These are phyloP conservation scores for Myotis yumanensis DNA, from an alignment of 2,113 vertebrate species.

Conservation along the genomic window DNA sequence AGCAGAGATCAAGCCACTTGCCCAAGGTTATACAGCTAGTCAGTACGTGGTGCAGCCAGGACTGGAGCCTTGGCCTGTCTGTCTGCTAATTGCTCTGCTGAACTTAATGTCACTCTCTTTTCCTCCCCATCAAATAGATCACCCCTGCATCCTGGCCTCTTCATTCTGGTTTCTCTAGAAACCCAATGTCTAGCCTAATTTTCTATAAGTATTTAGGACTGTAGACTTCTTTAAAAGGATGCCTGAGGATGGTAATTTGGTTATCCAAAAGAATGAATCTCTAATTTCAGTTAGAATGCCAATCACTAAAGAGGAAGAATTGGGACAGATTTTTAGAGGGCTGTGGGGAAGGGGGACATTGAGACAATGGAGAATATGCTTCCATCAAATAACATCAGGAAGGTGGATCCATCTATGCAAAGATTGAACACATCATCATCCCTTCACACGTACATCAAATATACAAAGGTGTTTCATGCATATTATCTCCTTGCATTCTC, in stretches of 20 bases:
- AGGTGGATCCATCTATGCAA: not conserved
- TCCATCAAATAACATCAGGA: not conserved
- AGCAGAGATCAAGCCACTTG: not conserved
- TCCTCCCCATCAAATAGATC: not conserved
- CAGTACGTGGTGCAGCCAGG: accelerated
- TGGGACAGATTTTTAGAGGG: not conserved
- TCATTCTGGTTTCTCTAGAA: not conserved
- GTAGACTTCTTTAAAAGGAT: not conserved
- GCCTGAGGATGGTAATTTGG: not conserved
- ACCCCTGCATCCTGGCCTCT: not conserved
- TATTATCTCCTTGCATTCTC: too few species aligned
- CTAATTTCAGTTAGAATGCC: not conserved
- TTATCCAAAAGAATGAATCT: not conserved
- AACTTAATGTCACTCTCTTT: not conserved
- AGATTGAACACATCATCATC: too few species aligned
- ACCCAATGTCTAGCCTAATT: not conserved
- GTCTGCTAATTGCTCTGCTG: not conserved
- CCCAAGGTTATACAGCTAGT: not conserved
- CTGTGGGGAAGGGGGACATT: accelerated
- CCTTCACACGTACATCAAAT: too few species aligned
- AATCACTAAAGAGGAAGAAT: not conserved
- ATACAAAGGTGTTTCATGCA: too few species aligned
- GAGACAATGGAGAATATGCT: not conserved
- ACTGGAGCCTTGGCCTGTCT: not conserved
- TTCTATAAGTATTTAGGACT: not conserved